Percentiles rank a stretch among this genome's conserved stretches.
phyloP scores from a whole-genome alignment of 2,797 vertebrate species.

The Arremon brunneinucha region DNA sequence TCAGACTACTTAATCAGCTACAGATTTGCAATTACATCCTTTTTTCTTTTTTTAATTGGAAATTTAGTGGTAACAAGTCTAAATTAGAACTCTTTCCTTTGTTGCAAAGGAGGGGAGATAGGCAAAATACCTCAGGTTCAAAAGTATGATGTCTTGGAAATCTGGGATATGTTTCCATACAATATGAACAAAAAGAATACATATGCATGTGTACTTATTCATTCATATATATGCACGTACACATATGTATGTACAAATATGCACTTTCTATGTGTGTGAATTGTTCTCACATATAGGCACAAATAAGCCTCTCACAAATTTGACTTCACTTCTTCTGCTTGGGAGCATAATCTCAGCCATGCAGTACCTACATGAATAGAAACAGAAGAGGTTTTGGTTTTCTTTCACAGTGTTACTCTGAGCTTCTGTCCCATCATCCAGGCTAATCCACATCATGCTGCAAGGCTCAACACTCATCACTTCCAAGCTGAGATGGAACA shows the following conservation, averaged over 20 bases:
- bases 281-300: background rate
- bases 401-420: background rate
- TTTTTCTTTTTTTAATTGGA: background rate
- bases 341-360: background rate
- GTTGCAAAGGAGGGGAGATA: background rate
- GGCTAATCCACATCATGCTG: background rate
- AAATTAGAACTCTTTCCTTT: background rate
- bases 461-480: background rate
- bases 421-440: background rate
- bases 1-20: background rate
- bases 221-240: background rate
- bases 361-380: background rate
- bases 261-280: accelerated
- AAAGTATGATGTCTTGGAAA: background rate
- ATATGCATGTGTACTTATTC: background rate
- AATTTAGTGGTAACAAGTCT: background rate
- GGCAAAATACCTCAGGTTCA: background rate
- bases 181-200: background rate
- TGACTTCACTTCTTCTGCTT: background rate
- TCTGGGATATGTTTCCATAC: accelerated
- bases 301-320: background rate
- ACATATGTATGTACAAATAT: accelerated
- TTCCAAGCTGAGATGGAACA: background rate
- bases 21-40: background rate
- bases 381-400: background rate